phyloP scores from a whole-genome alignment of 2,797 vertebrate species.

The Acrossocheilus fasciatus region DNA sequence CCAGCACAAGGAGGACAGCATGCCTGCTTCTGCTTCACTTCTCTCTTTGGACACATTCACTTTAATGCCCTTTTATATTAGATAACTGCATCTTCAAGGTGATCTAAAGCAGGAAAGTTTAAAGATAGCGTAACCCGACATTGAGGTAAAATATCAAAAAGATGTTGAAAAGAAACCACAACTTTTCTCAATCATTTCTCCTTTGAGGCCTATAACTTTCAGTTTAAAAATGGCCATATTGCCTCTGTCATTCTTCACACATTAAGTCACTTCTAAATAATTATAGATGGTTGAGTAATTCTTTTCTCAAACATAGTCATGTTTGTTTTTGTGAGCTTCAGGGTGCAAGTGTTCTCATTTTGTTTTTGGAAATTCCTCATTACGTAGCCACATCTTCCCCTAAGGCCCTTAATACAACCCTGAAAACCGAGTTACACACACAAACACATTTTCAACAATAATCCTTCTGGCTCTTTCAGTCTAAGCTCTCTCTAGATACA shows the following conservation, averaged over 20 bases:
- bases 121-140: not conserved
- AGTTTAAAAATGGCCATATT: not conserved
- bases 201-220: not conserved
- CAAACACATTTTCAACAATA: not conserved
- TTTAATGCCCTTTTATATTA: conserved; percentile 1
- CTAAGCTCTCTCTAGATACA: not conserved
- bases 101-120: not conserved
- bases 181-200: not conserved
- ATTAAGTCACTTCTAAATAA: not conserved
- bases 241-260: not conserved
- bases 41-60: not conserved
- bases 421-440: not conserved
- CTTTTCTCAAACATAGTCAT: not conserved
- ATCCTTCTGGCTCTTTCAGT: not conserved
- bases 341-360: not conserved
- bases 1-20: not conserved
- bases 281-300: not conserved
- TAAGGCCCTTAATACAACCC: not conserved
- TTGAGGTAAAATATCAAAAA: not conserved
- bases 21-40: not conserved
- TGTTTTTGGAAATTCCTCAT: conserved; percentile 5
- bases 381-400: not conserved
- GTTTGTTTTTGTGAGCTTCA: conserved; percentile 18
- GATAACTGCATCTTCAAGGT: not conserved
- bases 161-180: not conserved